Conservation (phyloP, 2,797 vertebrate genomes). For the Danio albolineatus region DNA sequence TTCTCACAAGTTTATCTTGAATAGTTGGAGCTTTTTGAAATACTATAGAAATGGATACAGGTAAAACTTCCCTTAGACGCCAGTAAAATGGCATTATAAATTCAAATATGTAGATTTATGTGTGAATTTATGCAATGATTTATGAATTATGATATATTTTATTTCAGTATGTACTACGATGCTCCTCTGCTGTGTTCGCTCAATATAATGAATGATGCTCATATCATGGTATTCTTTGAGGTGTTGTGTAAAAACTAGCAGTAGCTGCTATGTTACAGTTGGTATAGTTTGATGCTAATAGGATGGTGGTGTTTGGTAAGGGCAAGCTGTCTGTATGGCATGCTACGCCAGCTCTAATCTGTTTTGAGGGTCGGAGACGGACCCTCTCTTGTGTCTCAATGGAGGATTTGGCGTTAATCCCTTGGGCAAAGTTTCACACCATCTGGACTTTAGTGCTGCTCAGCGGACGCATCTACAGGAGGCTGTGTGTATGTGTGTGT, state of each 20-base stretch:
- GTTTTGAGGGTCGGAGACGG: constrained; percentile 23
- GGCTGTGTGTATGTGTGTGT: constrained; percentile 37
- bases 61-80: too few species aligned
- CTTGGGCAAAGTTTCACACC: constrained; percentile 80
- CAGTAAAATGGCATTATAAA: too few species aligned
- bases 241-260: background rate
- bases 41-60: too few species aligned
- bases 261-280: background rate
- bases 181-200: background rate
- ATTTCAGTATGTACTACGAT: background rate
- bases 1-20: too few species aligned
- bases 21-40: too few species aligned
- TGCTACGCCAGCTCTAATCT: constrained; percentile 24
- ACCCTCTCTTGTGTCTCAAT: constrained; percentile 76
- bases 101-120: too few species aligned
- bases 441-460: constrained; percentile 83
- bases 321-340: constrained; percentile 14
- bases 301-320: background rate
- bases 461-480: constrained; percentile 80
- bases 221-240: background rate
- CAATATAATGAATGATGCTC: background rate
- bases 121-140: too few species aligned
- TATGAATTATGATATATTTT: background rate
- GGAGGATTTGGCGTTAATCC: constrained; percentile 81
- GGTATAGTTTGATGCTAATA: constrained; percentile 1